Evolutionary conservation across 2,888 invertebrate genomes (phyloP), one percentile per base, ranked within the genome.

Genomic region (Dexiosoma caninum): DNA sequence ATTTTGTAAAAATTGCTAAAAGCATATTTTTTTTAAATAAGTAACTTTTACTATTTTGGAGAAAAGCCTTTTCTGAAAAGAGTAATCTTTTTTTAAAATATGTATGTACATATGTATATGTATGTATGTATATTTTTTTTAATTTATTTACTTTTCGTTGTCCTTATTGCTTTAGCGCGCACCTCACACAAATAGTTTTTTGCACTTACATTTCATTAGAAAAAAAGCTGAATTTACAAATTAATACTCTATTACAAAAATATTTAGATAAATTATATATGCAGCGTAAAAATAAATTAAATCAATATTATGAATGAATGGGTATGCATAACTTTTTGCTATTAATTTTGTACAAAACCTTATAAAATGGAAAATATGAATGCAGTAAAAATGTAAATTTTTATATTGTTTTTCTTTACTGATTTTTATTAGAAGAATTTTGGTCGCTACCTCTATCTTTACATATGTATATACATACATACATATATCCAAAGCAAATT

Each of bases 191-290:
- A 10, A n/a, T n/a, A n/a, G n/a, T 14, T 44, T 46, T 2, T 44
- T 14, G 6, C 8, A 12, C 35, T 44, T 37, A 3, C 44, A 60
- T 40, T 67, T 59, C 32, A 46, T 62, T 46, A 19, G 35, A 9
- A 14, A 46, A 69, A 72, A 71, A 77, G 77, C 71, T 77, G 77
- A 81, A 81, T 77, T 81, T 72, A 77, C 76, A 69, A 76, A 51
- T 46, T 40, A 75, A 59, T 59, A 79, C 42, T 51, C 46, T 37
- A 46, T 14, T 35, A 53, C 0, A 16, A 49, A 70, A 10, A 37
- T 60, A 53, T 70, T 53, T 44, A 60, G 32, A 49, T 53, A 76
- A 42, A 76, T 42, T 23, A 69, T 42, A 53, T 32, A 53, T 42
- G 59, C 37, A 37, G n/a, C n/a, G 9, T 32, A 37, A 40, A 35